Evolutionary conservation across 2,797 vertebrate species (phyloP).

Genomic region (Melanotaenia pygmaea): DNA sequence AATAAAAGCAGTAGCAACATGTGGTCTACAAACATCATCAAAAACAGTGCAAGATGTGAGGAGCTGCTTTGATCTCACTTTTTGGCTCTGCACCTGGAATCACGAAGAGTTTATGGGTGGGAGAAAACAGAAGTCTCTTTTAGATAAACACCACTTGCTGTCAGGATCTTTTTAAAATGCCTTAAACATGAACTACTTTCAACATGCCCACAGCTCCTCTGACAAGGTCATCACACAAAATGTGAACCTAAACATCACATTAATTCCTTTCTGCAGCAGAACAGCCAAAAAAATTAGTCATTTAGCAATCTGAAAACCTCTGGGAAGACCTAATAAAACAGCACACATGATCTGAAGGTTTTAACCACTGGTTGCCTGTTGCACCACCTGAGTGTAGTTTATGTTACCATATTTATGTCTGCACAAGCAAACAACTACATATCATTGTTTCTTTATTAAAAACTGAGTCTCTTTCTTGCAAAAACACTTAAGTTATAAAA

Average conservation of each 20-base stretch:
- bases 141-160: slow-evolving; percentile 55
- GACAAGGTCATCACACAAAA: background rate
- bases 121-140: slow-evolving; percentile 24
- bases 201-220: slow-evolving; percentile 5
- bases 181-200: slow-evolving; percentile 12
- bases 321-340: slow-evolving; percentile 12
- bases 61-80: slow-evolving; percentile 64
- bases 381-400: slow-evolving; percentile 9
- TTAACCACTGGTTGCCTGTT: background rate
- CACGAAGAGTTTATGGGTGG: slow-evolving; percentile 42
- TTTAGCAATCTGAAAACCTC: background rate
- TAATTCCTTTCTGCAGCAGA: background rate
- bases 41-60: slow-evolving; percentile 64
- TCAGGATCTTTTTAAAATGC: slow-evolving; percentile 28
- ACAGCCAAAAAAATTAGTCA: background rate
- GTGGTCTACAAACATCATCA: slow-evolving; percentile 55
- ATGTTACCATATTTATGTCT: background rate
- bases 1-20: slow-evolving; percentile 60
- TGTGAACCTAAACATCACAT: slow-evolving; percentile 17
- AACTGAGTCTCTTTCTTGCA: too few species aligned
- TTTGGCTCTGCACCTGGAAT: slow-evolving; percentile 59
- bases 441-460: too few species aligned
- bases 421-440: background rate
- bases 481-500: too few species aligned
- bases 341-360: slow-evolving; percentile 18